Percentiles rank a stretch among this genome's conserved stretches.
These are phyloP conservation scores for Tipula confusa DNA, from an alignment of 2,888 invertebrate genomes.

Conservation along the genomic window DNA sequence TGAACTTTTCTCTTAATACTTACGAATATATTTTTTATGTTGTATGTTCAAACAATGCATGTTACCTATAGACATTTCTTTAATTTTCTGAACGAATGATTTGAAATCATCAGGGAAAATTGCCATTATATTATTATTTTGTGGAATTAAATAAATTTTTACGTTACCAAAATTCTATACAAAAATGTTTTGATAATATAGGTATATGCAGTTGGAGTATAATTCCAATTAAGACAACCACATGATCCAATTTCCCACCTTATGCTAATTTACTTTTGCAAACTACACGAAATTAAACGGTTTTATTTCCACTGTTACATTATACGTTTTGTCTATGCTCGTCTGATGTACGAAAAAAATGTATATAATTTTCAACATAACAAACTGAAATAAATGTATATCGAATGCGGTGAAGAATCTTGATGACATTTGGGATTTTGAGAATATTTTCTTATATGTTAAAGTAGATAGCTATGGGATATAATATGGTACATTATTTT, in stretches of 20 bases:
- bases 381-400: background rate
- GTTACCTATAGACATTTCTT: background rate
- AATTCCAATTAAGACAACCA: background rate
- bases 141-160: background rate
- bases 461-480: conserved; percentile 28
- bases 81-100: background rate
- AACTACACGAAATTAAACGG: background rate
- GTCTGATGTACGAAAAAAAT: background rate
- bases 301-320: background rate
- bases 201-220: background rate
- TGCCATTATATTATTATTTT: background rate
- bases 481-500: background rate
- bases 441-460: conserved; percentile 27
- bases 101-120: background rate
- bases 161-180: background rate
- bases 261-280: background rate
- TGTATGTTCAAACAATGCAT: background rate
- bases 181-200: background rate
- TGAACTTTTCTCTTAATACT: no score
- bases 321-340: background rate
- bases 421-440: conserved; percentile 30
- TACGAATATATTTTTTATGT: no score
- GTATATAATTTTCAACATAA: background rate
- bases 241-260: background rate
- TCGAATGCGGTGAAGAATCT: conserved; percentile 28